phyloP scores from a whole-genome alignment of 2,113 vertebrate species.

The Perca schrenkii region DNA sequence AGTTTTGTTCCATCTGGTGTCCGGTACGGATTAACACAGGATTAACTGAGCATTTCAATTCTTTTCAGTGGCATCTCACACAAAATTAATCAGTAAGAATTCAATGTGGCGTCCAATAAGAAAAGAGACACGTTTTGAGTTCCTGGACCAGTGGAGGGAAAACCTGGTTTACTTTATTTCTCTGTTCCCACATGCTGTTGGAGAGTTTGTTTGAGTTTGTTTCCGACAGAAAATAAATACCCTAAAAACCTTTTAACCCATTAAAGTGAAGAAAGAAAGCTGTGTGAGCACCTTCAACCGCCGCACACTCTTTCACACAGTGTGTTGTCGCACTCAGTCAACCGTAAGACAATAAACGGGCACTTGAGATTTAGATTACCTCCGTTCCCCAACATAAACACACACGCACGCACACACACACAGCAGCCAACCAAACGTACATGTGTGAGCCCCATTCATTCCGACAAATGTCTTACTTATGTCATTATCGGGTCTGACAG shows the following conservation, averaged over 20 bases:
- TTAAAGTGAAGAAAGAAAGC: slow-evolving; percentile 8
- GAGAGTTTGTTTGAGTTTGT: slow-evolving; percentile 17
- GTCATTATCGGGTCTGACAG: slow-evolving; percentile 23
- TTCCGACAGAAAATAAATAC: slow-evolving; percentile 26
- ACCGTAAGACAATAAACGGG: slow-evolving; percentile 43
- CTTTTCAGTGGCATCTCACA: slow-evolving; percentile 8
- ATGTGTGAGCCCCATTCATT: slow-evolving; percentile 1
- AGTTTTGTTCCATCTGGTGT: slow-evolving; percentile 37
- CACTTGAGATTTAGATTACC: slow-evolving; percentile 46
- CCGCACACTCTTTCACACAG: slow-evolving; percentile 3
- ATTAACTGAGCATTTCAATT: slow-evolving; percentile 27
- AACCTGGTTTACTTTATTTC: background rate
- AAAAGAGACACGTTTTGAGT: background rate
- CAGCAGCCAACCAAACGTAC: slow-evolving; percentile 16
- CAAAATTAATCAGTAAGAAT: slow-evolving; percentile 10
- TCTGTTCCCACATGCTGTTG: background rate
- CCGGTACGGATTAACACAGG: background rate
- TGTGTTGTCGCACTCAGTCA: slow-evolving; percentile 9
- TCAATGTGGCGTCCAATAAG: background rate
- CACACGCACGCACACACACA: background rate
- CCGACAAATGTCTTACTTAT: slow-evolving; percentile 31
- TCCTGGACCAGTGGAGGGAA: background rate
- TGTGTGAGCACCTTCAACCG: slow-evolving; percentile 16
- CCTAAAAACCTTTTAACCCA: slow-evolving; percentile 12
- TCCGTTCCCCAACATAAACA: background rate